Conservation (phyloP, 1,140 invertebrate genomes). For the silkworm (Bombyx mori) region ASM3026992v2 NC_085111.1:10277001-10277500, state of each 20-base stretch:
- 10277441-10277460: neutral
- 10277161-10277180: slow-evolving; percentile 64
- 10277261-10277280: neutral
- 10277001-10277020: no score
- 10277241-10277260: slow-evolving; percentile 16
- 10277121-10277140: slow-evolving; percentile 38
- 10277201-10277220: slow-evolving; percentile 36
- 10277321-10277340: neutral
- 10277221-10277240: slow-evolving; percentile 37
- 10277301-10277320: neutral
- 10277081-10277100: slow-evolving; percentile 58
- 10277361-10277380: neutral
- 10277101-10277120: slow-evolving; percentile 57
- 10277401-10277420: no score
- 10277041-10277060: slow-evolving; percentile 22
- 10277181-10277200: slow-evolving; percentile 51
- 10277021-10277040: slow-evolving; percentile 16
- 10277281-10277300: neutral
- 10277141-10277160: slow-evolving; percentile 34
- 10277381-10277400: no score
- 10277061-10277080: slow-evolving; percentile 35
- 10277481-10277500: neutral
- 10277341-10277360: neutral
- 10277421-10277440: neutral
- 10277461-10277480: neutral